Evolutionary conservation across 2,888 invertebrate species (phyloP).

Genomic region (Andrena praecox): DNA sequence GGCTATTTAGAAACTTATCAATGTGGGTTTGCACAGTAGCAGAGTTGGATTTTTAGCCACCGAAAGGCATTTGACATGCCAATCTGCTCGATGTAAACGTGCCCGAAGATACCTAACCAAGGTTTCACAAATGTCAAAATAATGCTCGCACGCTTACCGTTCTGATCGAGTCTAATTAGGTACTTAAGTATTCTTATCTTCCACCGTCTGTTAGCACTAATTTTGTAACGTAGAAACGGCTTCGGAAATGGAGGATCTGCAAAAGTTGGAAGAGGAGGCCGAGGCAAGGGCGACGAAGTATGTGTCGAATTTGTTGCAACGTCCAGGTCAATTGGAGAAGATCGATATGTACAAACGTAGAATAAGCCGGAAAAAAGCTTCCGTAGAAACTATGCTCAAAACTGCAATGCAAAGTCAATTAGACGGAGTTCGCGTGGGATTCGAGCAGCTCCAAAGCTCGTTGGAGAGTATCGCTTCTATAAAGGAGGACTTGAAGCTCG

Average conservation of each 20-base stretch:
- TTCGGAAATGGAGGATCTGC: slow-evolving; percentile 76
- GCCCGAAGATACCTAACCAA: slow-evolving; percentile 44
- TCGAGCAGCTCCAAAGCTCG: slow-evolving; percentile 95
- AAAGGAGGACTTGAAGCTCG: slow-evolving; percentile 85
- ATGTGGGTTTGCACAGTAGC: slow-evolving; percentile 16
- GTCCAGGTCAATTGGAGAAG: slow-evolving; percentile 98
- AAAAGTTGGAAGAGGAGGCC: slow-evolving; percentile 92
- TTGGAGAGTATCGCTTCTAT: slow-evolving; percentile 91
- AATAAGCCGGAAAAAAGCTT: slow-evolving; percentile 92
- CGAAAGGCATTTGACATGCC: background rate
- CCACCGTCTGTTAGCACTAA: slow-evolving; percentile 8
- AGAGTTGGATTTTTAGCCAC: background rate
- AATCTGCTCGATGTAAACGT: slow-evolving; percentile 30
- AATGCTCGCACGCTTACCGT: slow-evolving; percentile 4
- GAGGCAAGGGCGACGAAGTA: slow-evolving; percentile 92
- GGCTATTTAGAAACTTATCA: background rate
- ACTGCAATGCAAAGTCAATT: slow-evolving; percentile 99
- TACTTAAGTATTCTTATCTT: background rate
- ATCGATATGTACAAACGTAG: slow-evolving; percentile 92
- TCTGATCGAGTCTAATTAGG: slow-evolving; percentile 12
- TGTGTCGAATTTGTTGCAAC: slow-evolving; percentile 96
- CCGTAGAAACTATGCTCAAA: slow-evolving; percentile 97
- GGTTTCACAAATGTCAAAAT: slow-evolving; percentile 53
- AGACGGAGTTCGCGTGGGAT: slow-evolving; percentile 97
- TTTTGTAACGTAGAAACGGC: slow-evolving; percentile 17